phyloP scores from a whole-genome alignment of 2,888 invertebrate species.

The Rhagonycha fulva region DNA sequence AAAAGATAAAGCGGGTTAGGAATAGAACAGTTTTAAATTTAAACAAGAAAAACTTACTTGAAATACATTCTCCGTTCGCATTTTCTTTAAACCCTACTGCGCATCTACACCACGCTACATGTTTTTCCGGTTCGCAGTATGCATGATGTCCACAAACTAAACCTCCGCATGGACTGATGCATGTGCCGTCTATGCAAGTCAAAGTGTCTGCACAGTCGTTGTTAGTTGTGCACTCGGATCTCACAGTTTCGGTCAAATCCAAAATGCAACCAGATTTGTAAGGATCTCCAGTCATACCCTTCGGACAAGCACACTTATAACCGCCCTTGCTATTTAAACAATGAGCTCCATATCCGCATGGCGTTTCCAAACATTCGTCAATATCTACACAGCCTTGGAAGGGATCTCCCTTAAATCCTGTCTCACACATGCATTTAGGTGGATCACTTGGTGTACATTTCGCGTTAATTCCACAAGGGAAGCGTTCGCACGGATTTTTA shows the following conservation, averaged over 20 bases:
- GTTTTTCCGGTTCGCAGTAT: slow-evolving; percentile 85
- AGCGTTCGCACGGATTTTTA: slow-evolving; percentile 90
- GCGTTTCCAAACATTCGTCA: slow-evolving; percentile 83
- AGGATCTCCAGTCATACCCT: slow-evolving; percentile 82
- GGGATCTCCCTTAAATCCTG: slow-evolving; percentile 86
- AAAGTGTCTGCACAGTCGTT: slow-evolving; percentile 81
- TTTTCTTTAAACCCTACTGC: slow-evolving; percentile 81
- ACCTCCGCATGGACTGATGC: slow-evolving; percentile 79
- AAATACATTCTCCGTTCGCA: slow-evolving; percentile 80
- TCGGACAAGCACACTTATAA: slow-evolving; percentile 83
- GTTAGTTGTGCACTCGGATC: slow-evolving; percentile 71
- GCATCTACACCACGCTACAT: slow-evolving; percentile 88
- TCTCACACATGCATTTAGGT: slow-evolving; percentile 85
- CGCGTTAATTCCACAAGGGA: slow-evolving; percentile 87
- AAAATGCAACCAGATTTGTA: slow-evolving; percentile 80
- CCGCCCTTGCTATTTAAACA: slow-evolving; percentile 87
- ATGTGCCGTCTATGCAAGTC: slow-evolving; percentile 77
- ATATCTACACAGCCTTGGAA: slow-evolving; percentile 82
- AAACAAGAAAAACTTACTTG: slow-evolving; percentile 62
- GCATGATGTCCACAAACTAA: slow-evolving; percentile 83
- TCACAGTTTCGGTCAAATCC: slow-evolving; percentile 59
- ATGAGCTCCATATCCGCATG: slow-evolving; percentile 86
- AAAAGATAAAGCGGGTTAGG: slow-evolving; percentile 43
- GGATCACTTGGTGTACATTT: slow-evolving; percentile 89
- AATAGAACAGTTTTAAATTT: neutral